Conservation (phyloP, 2,888 invertebrate species). For the Ferdinandea cuprea region DNA sequence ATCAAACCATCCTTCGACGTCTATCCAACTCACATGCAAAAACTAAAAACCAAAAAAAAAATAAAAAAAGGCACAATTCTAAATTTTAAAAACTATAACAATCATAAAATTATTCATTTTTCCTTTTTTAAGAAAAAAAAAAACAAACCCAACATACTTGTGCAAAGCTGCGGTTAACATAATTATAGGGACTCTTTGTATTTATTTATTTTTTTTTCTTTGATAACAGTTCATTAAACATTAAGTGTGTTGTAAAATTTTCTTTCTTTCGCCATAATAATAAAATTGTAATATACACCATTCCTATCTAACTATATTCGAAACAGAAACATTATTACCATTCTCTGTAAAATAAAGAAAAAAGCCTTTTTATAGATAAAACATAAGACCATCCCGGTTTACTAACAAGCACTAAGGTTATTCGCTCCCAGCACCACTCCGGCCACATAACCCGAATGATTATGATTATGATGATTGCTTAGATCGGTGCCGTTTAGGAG, state of each 20-base stretch:
- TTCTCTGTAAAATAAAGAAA: not conserved
- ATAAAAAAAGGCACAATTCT: conserved; percentile 43
- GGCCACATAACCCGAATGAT: conserved; percentile 80
- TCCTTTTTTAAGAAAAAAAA: not conserved
- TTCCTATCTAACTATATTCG: conserved; percentile 40
- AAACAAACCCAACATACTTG: conserved; percentile 32
- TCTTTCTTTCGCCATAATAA: conserved; percentile 2
- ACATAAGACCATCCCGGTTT: conserved; percentile 33
- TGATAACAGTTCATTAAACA: conserved; percentile 39
- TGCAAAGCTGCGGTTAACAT: conserved; percentile 40
- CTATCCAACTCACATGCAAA: too few relatives aligned
- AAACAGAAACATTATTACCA: conserved; percentile 42
- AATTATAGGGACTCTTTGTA: conserved; percentile 44
- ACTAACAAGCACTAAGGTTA: conserved; percentile 82
- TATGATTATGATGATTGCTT: conserved; percentile 76
- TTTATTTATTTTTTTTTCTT: too few relatives aligned
- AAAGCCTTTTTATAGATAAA: not conserved
- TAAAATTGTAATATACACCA: conserved; percentile 62
- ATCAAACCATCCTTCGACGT: too few relatives aligned
- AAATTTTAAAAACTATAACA: conserved; percentile 41
- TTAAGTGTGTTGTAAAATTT: conserved; percentile 33
- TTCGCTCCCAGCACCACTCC: conserved; percentile 82
- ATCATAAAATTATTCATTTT: not conserved
- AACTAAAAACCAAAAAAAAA: not conserved
- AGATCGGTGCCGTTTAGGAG: conserved; percentile 65